Conservation (phyloP, 2,888 invertebrate genomes). For the Amaurobius ferox region DNA sequence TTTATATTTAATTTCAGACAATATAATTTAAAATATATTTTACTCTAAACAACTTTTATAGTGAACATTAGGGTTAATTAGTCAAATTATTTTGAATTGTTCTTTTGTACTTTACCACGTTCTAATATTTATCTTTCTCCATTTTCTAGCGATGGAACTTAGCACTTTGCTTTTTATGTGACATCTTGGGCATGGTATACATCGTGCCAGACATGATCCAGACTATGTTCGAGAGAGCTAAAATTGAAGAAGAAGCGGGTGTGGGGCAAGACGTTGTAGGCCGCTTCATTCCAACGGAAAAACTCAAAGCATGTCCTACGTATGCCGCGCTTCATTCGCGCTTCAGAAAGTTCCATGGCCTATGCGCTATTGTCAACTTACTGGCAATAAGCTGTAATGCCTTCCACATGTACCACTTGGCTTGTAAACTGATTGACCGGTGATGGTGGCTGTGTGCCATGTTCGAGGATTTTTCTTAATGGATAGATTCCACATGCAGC, state of each 20-base stretch:
- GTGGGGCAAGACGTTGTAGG: conserved; percentile 80
- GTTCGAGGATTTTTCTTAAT: not conserved
- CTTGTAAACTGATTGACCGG: conserved; percentile 78
- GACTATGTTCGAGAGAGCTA: conserved; percentile 86
- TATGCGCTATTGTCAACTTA: conserved; percentile 88
- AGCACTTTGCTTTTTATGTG: conserved; percentile 84
- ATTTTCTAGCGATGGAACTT: conserved; percentile 82
- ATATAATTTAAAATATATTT: too few species aligned
- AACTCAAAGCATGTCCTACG: conserved; percentile 86
- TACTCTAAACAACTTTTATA: too few species aligned
- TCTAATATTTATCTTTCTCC: not conserved
- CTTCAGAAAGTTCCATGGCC: conserved; percentile 87
- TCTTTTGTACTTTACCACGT: too few species aligned
- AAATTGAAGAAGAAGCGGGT: conserved; percentile 81
- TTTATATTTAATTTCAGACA: too few species aligned
- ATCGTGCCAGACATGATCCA: conserved; percentile 86
- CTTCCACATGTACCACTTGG: conserved; percentile 83
- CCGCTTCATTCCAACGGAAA: conserved; percentile 82
- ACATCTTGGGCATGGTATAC: conserved; percentile 85
- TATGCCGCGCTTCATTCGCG: conserved; percentile 85
- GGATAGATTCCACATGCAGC: too few species aligned
- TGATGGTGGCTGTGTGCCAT: conserved; percentile 24
- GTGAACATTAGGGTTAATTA: too few species aligned
- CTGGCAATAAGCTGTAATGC: conserved; percentile 83
- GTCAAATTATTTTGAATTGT: too few species aligned